These are phyloP conservation scores for Lagopus muta DNA, from an alignment of 2,113 vertebrate genomes.

Conservation along the genomic window DNA sequence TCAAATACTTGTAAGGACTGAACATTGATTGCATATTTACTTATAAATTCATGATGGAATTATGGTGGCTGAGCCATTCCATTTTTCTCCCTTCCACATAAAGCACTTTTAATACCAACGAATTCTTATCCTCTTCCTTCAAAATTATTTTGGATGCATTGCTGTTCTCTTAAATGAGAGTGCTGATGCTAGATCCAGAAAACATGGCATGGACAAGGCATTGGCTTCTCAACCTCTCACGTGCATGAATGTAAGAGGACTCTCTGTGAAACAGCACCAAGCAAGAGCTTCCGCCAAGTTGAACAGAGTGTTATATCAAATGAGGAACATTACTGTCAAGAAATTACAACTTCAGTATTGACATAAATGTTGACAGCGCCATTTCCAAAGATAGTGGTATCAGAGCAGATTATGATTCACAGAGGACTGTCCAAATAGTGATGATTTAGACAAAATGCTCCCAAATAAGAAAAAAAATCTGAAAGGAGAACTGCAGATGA, in stretches of 20 bases:
- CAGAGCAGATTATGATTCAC: conserved; percentile 79
- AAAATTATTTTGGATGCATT: background rate
- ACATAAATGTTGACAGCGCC: conserved; percentile 80
- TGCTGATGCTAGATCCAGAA: background rate
- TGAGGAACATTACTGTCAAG: conserved; percentile 75
- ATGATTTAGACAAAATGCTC: conserved; percentile 75
- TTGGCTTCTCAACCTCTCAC: background rate
- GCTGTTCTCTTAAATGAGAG: background rate
- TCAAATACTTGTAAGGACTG: background rate
- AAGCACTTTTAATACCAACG: background rate
- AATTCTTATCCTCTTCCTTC: background rate
- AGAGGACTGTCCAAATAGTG: conserved; percentile 67
- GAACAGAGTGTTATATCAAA: conserved; percentile 72
- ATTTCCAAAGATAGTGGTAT: conserved; percentile 76
- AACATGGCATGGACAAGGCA: background rate
- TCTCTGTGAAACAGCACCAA: background rate
- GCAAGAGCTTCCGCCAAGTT: conserved; percentile 30
- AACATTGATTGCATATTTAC: background rate
- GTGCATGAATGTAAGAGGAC: background rate
- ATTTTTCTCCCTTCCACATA: background rate
- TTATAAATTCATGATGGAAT: background rate
- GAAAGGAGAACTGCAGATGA: conserved; percentile 37
- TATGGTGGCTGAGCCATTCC: background rate
- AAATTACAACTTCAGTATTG: conserved; percentile 75
- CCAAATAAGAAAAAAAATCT: conserved; percentile 66